Conservation (phyloP, 2,113 vertebrate genomes). For the Melanostigma gelatinosum region DNA sequence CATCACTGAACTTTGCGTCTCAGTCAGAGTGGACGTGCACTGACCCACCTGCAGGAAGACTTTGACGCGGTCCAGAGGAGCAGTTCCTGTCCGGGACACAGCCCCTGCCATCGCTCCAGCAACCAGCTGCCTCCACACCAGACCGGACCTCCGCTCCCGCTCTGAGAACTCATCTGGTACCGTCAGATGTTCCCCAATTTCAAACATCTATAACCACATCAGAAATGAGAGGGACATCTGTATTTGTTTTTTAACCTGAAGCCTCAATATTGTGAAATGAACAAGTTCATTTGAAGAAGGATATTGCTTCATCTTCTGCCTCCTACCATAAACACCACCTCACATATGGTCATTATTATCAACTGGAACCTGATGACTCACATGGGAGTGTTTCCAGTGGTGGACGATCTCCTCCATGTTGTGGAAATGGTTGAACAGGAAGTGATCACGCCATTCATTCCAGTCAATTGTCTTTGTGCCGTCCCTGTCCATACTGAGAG, state of each 20-base stretch:
- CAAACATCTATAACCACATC: conserved; percentile 84
- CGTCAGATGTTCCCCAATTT: conserved; percentile 92
- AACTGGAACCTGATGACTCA: conserved; percentile 73
- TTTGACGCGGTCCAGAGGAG: conserved; percentile 93
- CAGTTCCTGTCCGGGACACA: conserved; percentile 92
- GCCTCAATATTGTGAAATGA: too few species aligned
- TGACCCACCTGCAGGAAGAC: conserved; percentile 91
- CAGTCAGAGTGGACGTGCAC: neutral
- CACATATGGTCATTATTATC: neutral
- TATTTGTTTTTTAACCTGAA: neutral
- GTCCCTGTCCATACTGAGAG: conserved; percentile 89
- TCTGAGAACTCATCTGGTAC: conserved; percentile 95
- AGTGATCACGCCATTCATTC: conserved; percentile 94
- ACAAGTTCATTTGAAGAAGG: too few species aligned
- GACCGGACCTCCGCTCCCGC: conserved; percentile 87
- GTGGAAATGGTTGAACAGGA: conserved; percentile 90
- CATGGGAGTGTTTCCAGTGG: conserved; percentile 94
- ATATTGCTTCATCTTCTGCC: neutral
- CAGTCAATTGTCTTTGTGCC: conserved; percentile 93
- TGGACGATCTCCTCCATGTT: conserved; percentile 91
- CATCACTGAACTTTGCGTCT: neutral
- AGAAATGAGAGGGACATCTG: neutral
- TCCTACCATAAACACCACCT: neutral
- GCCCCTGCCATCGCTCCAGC: conserved; percentile 92
- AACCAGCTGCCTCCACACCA: conserved; percentile 93